These are phyloP conservation scores for Buceros bicornis DNA, from an alignment of 2,797 vertebrate genomes.

Conservation along the genomic window DNA sequence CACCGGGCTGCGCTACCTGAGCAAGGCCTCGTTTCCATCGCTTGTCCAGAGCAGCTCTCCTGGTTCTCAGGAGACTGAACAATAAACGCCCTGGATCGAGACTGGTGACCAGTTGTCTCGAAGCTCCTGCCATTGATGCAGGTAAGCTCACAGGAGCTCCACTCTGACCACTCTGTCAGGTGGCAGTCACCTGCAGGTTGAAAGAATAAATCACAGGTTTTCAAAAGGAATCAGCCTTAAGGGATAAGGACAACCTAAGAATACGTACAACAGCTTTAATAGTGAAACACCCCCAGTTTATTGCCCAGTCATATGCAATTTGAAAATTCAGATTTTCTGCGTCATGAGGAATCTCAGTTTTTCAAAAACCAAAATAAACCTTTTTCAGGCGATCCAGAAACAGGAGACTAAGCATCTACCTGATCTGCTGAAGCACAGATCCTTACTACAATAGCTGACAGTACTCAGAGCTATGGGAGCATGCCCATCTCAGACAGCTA, in stretches of 20 bases:
- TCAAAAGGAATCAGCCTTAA: not conserved
- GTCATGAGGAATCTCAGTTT: not conserved
- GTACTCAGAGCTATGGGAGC: not conserved
- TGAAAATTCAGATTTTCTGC: slow-evolving; percentile 5
- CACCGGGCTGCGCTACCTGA: slow-evolving; percentile 82
- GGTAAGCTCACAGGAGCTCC: slow-evolving; percentile 94
- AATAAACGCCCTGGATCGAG: slow-evolving; percentile 91
- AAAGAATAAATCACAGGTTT: not conserved
- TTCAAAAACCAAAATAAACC: not conserved
- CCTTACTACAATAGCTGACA: not conserved
- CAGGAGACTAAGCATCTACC: not conserved
- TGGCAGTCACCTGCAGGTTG: slow-evolving; percentile 90
- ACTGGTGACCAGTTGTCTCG: slow-evolving; percentile 88
- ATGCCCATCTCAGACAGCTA: not conserved
- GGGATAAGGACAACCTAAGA: not conserved
- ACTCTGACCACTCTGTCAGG: slow-evolving; percentile 92
- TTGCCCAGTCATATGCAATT: not conserved
- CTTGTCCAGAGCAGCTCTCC: slow-evolving; percentile 90
- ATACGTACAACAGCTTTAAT: not conserved
- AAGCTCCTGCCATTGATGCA: slow-evolving; percentile 95
- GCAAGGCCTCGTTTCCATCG: slow-evolving; percentile 90
- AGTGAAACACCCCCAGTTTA: not conserved
- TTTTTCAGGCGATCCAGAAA: not conserved
- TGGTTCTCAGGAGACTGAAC: slow-evolving; percentile 89
- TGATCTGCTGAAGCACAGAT: not conserved